Conservation (phyloP, 1,140 invertebrate genomes). For the Watersipora subatra region DNA sequence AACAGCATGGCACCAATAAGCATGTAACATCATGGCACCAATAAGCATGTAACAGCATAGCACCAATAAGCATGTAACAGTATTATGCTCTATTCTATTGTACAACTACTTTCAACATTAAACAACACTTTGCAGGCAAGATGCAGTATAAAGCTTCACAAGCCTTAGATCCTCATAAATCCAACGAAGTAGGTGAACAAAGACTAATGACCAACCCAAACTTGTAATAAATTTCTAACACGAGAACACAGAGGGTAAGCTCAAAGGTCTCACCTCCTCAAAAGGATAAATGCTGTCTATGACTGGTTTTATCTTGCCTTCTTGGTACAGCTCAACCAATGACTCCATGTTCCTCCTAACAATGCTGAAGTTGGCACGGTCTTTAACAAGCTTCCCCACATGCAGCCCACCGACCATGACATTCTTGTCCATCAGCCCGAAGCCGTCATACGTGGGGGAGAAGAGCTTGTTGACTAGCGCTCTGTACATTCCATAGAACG, state of each 20-base stretch:
- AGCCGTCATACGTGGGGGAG: neutral
- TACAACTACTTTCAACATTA: too few relatives aligned
- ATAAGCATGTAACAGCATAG: too few relatives aligned
- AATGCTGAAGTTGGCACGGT: slow-evolving; percentile 58
- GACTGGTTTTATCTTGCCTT: slow-evolving; percentile 63
- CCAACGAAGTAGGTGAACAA: too few relatives aligned
- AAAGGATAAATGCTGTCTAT: slow-evolving; percentile 73
- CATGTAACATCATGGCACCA: too few relatives aligned
- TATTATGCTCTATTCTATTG: too few relatives aligned
- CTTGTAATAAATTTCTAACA: too few relatives aligned
- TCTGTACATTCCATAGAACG: neutral
- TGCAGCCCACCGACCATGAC: neutral
- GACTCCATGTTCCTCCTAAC: slow-evolving; percentile 54
- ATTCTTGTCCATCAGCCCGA: neutral
- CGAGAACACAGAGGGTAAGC: neutral
- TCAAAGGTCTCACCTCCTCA: slow-evolving; percentile 60
- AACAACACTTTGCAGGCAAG: too few relatives aligned
- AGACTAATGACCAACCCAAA: too few relatives aligned
- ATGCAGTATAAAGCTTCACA: too few relatives aligned
- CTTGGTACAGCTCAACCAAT: slow-evolving; percentile 59
- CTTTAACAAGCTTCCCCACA: slow-evolving; percentile 60
- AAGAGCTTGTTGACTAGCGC: neutral
- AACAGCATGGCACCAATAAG: too few relatives aligned
- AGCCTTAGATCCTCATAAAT: too few relatives aligned
- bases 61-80: too few relatives aligned